phyloP scores from a whole-genome alignment of 1,140 invertebrate species.

The Ceratina japonica region DNA sequence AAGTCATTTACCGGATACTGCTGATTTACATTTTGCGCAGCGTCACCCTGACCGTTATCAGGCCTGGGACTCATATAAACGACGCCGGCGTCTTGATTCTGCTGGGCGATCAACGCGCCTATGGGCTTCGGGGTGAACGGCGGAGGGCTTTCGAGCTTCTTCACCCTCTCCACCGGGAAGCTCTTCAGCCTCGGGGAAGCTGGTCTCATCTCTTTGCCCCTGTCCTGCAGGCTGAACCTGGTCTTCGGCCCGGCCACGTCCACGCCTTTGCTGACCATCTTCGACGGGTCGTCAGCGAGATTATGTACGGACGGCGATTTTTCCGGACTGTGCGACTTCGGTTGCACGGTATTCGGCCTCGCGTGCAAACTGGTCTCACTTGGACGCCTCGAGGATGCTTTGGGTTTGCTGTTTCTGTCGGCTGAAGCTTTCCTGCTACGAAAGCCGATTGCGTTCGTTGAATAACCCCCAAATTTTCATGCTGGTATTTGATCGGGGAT shows the following conservation, averaged over 20 bases:
- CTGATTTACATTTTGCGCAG: background rate
- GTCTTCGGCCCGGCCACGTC: conserved; percentile 55
- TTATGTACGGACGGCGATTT: conserved; percentile 29
- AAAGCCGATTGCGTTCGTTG: background rate
- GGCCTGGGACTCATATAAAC: background rate
- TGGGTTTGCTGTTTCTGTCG: conserved; percentile 27
- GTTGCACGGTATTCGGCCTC: background rate
- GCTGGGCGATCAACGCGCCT: conserved; percentile 32
- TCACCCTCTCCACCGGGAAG: conserved; percentile 67
- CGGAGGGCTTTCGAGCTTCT: conserved; percentile 41
- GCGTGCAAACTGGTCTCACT: conserved; percentile 20
- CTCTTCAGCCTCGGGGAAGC: conserved; percentile 61
- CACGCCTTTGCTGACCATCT: background rate
- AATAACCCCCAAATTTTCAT: conserved; percentile 1
- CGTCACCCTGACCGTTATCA: conserved; percentile 41
- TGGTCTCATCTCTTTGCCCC: conserved; percentile 32
- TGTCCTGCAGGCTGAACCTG: conserved; percentile 53
- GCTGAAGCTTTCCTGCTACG: conserved; percentile 47
- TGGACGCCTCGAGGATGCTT: background rate
- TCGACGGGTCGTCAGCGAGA: background rate
- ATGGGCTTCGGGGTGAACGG: conserved; percentile 27
- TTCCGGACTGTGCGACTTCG: background rate
- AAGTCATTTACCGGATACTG: conserved; percentile 25
- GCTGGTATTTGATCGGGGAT: background rate
- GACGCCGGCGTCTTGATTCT: conserved; percentile 17